Evolutionary conservation across 2,797 vertebrate genomes (phyloP).

Genomic region (Sylvia borin): DNA sequence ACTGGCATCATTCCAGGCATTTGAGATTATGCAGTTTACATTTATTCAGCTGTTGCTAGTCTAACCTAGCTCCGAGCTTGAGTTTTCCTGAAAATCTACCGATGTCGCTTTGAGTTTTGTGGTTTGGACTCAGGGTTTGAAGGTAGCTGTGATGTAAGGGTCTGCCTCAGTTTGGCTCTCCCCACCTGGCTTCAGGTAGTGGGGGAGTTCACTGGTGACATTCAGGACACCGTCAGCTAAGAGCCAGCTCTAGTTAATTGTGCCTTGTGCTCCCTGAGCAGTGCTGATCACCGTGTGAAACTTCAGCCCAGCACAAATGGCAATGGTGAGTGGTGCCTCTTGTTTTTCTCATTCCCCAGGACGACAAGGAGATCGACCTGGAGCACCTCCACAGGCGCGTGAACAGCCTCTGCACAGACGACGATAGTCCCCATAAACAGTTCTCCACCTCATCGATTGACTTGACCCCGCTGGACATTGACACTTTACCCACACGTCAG

Average conservation of each 20-base stretch:
- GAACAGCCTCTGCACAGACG: conserved; percentile 99
- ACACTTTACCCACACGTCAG: conserved; percentile 95
- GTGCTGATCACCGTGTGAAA: conserved; percentile 36
- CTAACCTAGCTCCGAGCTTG: neutral
- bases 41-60: neutral
- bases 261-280: conserved; percentile 36
- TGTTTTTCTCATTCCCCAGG: conserved; percentile 83
- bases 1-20: neutral
- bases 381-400: conserved; percentile 98
- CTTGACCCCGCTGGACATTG: conserved; percentile 98
- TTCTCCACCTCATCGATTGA: conserved; percentile 99
- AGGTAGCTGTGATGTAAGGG: neutral
- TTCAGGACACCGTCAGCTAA: conserved; percentile 5
- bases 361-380: conserved; percentile 99
- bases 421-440: conserved; percentile 99
- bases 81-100: neutral
- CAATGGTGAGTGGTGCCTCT: conserved; percentile 71
- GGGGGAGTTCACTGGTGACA: neutral
- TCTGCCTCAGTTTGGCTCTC: neutral
- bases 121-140: neutral
- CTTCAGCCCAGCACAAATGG: conserved; percentile 20
- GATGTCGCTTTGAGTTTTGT: neutral
- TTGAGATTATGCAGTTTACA: neutral
- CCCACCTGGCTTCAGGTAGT: neutral
- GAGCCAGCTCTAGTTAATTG: conserved; percentile 42